Evolutionary conservation across 2,797 vertebrate species (phyloP), one percentile per base, ranked within the genome.

Genomic region (Microctenopoma stevenorrisi): DNA sequence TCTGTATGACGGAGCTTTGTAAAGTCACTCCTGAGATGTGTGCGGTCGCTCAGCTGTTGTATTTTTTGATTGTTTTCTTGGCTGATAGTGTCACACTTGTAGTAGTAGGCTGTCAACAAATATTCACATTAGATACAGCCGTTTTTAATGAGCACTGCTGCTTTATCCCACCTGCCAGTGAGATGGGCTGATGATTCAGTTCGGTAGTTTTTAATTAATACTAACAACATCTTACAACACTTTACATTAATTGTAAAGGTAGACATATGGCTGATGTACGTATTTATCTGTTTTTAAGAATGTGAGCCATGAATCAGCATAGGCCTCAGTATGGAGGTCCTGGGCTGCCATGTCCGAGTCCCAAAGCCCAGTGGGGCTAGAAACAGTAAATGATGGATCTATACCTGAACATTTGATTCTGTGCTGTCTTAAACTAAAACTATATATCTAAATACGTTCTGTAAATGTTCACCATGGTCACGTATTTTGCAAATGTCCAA

Each of bases 141-240:
- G 51, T 78, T 71, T 73, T 58, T 65, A 77, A 72, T 74, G 64
- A 83, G 58, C 30, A 12, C 33, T 38, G 40, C 40, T 78, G 40
- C 58, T 66, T 75, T 54, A 43, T 28, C 40, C 28, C 3, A 49
- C 37, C 58, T 76, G 77, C 56, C 48, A 55, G n/a, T 58, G 74
- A 80, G 68, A 81, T 64, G 73, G 57, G 68, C 55, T 13, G 56
- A 76, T 80, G 84, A 87, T 84, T 74, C 83, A 83, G 53, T 76
- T 56, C 63, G 80, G 61, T 80, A 54, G 52, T 22, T 83, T 85
- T 83, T 81, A 82, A 87, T 87, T 80, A 86, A 68, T 81, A 66
- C 59, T 60, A 74, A 78, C 70, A 80, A 81, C 71, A 79, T 50
- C 66, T 74, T 30, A n/a, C 37, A 71, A 46, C 66, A 33, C 49